Conservation (phyloP, 2,888 invertebrate species). For the Drosophila falleni region DNA sequence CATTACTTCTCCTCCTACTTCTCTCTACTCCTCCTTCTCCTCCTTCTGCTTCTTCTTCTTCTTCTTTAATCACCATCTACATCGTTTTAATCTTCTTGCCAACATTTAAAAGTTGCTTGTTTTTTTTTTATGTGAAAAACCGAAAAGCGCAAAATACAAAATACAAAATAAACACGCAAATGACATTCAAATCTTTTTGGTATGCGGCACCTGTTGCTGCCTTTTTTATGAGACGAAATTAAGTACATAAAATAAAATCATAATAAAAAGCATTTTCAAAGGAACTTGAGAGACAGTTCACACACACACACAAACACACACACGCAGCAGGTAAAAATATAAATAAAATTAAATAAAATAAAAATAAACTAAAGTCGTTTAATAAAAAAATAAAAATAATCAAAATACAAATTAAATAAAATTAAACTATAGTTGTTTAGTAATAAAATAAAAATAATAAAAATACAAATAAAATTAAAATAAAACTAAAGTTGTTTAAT, state of each 20-base stretch:
- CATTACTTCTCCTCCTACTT: no score
- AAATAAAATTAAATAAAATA: slow-evolving; percentile 39
- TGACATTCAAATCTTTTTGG: slow-evolving; percentile 55
- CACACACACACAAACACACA: not conserved
- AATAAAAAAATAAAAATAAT: slow-evolving; percentile 48
- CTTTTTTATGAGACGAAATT: slow-evolving; percentile 39
- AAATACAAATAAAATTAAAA: no score
- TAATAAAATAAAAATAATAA: no score
- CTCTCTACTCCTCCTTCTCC: not conserved
- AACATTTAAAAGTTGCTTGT: slow-evolving; percentile 8
- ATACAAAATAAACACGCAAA: slow-evolving; percentile 34
- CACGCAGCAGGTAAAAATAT: slow-evolving; percentile 17
- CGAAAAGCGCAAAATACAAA: slow-evolving; percentile 13
- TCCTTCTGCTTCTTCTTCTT: not conserved
- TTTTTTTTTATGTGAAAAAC: slow-evolving; percentile 7
- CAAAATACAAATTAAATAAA: no score
- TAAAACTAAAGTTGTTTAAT: no score
- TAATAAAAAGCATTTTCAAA: slow-evolving; percentile 38
- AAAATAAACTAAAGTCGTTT: slow-evolving; percentile 55
- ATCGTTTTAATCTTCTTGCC: slow-evolving; percentile 7
- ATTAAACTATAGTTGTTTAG: no score
- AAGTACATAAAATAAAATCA: slow-evolving; percentile 16
- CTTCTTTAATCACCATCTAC: not conserved
- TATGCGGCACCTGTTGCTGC: slow-evolving; percentile 47
- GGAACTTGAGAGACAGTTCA: slow-evolving; percentile 40